A percentile compares a stretch with the other conserved stretches of the same genome.
phyloP scores from a whole-genome alignment of 1,140 invertebrate species.

The Bradysia coprophila region DNA sequence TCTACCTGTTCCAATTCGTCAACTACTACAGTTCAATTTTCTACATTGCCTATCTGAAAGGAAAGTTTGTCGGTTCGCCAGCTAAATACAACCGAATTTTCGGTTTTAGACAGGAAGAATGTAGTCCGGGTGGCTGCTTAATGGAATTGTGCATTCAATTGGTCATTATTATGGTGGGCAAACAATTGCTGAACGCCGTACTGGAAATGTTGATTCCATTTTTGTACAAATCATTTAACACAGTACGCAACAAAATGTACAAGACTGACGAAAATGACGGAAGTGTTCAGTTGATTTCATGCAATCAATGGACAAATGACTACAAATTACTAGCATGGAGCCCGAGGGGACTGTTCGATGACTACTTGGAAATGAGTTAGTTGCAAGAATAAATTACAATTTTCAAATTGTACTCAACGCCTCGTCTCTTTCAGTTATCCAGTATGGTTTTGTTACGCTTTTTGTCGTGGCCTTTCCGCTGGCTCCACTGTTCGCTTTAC shows the following conservation, averaged over 20 bases:
- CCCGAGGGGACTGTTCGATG: slow-evolving; percentile 48
- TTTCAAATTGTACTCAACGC: slow-evolving; percentile 4
- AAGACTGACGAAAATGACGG: slow-evolving; percentile 9
- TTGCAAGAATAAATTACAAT: slow-evolving; percentile 5
- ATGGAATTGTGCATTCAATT: slow-evolving; percentile 69
- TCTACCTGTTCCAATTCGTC: slow-evolving; percentile 74
- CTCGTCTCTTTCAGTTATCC: slow-evolving; percentile 39
- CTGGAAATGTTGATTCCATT: slow-evolving; percentile 55
- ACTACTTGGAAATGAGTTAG: slow-evolving; percentile 76
- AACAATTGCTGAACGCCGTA: slow-evolving; percentile 64
- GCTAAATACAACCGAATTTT: slow-evolving; percentile 54
- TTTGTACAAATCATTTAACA: slow-evolving; percentile 22
- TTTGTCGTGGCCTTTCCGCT: slow-evolving; percentile 73
- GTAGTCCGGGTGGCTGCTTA: slow-evolving; percentile 61
- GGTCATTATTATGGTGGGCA: slow-evolving; percentile 70
- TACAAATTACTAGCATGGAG: slow-evolving; percentile 50
- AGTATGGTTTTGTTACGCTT: slow-evolving; percentile 75
- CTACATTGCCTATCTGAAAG: slow-evolving; percentile 74
- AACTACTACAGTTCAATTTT: slow-evolving; percentile 76
- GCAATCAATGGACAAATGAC: slow-evolving; percentile 59
- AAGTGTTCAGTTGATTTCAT: slow-evolving; percentile 16
- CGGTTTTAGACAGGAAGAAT: slow-evolving; percentile 36
- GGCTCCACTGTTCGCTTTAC: slow-evolving; percentile 60
- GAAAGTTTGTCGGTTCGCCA: slow-evolving; percentile 60
- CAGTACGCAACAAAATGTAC: slow-evolving; percentile 11